A percentile compares a stretch with the other conserved stretches of the same genome.
phyloP scores from a whole-genome alignment of 1,140 invertebrate genomes.

The Drosophila ogumai region DNA sequence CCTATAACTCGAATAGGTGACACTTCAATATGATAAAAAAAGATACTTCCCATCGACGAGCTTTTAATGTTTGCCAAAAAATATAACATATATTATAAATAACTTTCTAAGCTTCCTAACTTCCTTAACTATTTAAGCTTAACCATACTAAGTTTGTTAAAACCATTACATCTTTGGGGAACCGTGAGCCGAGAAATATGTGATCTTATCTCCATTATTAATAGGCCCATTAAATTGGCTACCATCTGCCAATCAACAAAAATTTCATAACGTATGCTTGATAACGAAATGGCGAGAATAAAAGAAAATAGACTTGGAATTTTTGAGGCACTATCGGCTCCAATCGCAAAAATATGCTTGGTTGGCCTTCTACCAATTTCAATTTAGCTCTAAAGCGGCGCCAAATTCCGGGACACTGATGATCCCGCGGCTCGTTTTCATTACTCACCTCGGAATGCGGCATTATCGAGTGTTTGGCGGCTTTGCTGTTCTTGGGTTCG shows the following conservation, averaged over 20 bases:
- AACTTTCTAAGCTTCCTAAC: background rate
- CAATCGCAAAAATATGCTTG: slow-evolving; percentile 4
- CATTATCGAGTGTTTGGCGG: slow-evolving; percentile 24
- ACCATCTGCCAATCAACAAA: slow-evolving; percentile 12
- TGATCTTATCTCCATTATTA: slow-evolving; percentile 19
- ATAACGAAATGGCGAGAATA: slow-evolving; percentile 23
- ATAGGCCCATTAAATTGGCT: slow-evolving; percentile 22
- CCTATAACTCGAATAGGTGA: background rate
- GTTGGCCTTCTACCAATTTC: background rate
- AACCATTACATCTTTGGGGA: background rate
- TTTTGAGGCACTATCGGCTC: slow-evolving; percentile 4
- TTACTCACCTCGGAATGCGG: slow-evolving; percentile 43
- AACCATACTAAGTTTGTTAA: background rate
- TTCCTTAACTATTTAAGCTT: background rate
- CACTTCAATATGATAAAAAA: background rate
- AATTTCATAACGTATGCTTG: slow-evolving; percentile 27
- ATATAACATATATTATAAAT: background rate
- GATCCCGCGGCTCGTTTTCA: background rate
- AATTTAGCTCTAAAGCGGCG: slow-evolving; percentile 12
- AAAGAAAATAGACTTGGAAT: slow-evolving; percentile 14
- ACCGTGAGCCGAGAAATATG: background rate
- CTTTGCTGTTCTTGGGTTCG: background rate
- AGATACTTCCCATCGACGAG: background rate
- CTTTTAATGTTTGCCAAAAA: background rate
- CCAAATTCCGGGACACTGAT: slow-evolving; percentile 9